A percentile compares a stretch with the other conserved stretches of the same genome.
These are phyloP conservation scores for Erythrocercus mccallii DNA, from an alignment of 2,113 vertebrate genomes.

Conservation along the genomic window DNA sequence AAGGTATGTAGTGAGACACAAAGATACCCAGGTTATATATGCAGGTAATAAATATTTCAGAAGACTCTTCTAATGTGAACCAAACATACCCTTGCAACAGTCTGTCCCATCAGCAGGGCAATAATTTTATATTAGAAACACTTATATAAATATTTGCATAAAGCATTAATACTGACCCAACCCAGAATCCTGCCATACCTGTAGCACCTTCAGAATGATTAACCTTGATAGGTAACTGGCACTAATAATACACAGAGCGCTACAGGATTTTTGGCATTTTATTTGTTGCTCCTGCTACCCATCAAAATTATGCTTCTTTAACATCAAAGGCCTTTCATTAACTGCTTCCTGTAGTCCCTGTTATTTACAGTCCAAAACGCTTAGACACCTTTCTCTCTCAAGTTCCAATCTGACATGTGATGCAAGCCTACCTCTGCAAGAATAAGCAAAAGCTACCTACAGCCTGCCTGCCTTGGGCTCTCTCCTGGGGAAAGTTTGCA, in stretches of 20 bases:
- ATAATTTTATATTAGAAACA: accelerated
- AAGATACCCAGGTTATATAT: background rate
- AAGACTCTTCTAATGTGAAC: background rate
- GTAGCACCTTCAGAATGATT: background rate
- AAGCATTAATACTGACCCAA: background rate
- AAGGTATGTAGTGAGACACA: background rate
- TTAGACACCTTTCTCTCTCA: background rate
- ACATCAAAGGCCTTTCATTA: background rate
- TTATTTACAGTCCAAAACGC: background rate
- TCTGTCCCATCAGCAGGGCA: background rate
- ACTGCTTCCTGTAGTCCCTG: background rate
- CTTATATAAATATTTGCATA: background rate
- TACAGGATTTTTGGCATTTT: background rate
- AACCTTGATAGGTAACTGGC: background rate
- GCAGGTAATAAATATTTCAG: background rate
- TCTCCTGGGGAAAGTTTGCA: background rate
- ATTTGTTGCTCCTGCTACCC: background rate
- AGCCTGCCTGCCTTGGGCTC: background rate
- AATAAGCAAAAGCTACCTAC: background rate
- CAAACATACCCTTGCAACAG: background rate
- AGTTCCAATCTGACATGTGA: background rate
- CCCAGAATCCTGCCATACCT: background rate
- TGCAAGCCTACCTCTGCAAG: background rate
- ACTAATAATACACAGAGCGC: background rate
- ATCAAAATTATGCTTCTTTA: background rate